Evolutionary conservation across 92 coral and sea anemone species (phyloP).

Genomic region (Actinostola sp.): DNA sequence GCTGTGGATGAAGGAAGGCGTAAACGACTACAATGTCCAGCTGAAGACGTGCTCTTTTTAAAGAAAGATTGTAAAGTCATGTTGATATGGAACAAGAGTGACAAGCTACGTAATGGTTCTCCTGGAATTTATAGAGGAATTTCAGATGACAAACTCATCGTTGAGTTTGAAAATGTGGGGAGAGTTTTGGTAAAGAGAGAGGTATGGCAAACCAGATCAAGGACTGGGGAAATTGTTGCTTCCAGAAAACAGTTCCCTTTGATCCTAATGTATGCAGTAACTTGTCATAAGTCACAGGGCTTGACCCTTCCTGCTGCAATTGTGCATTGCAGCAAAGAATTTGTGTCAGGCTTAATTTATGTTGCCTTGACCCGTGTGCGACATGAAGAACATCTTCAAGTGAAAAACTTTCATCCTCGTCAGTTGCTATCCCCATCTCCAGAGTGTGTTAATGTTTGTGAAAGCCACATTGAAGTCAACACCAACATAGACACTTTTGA

Average conservation of each 20-base stretch:
- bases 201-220: slow-evolving; percentile 3
- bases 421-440: slow-evolving; percentile 15
- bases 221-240: slow-evolving; percentile 15
- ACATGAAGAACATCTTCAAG: background rate
- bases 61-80: slow-evolving; percentile 1
- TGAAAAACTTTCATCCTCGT: slow-evolving; percentile 10
- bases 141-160: slow-evolving; percentile 15
- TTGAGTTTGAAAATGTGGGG: slow-evolving; percentile 15
- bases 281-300: too few species aligned
- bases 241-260: slow-evolving; percentile 19
- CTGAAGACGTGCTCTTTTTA: background rate
- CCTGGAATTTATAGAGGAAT: slow-evolving; percentile 12
- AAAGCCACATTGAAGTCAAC: slow-evolving; percentile 4
- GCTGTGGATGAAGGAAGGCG: slow-evolving; percentile 12
- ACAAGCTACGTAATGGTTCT: slow-evolving; percentile 10
- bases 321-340: slow-evolving; percentile 33
- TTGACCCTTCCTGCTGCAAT: slow-evolving; percentile 26
- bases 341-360: slow-evolving; percentile 22
- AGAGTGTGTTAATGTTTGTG: slow-evolving; percentile 13
- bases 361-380: slow-evolving; percentile 25
- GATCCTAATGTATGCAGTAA: slow-evolving; percentile 7
- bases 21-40: slow-evolving; percentile 9
- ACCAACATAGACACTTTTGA: background rate
- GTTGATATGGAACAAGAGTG: too few species aligned
- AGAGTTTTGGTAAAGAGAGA: slow-evolving; percentile 5